Evolutionary conservation across 2,888 invertebrate genomes (phyloP), one percentile per base, ranked within the genome.

Genomic region (Bhutanitis thaidina): DNA sequence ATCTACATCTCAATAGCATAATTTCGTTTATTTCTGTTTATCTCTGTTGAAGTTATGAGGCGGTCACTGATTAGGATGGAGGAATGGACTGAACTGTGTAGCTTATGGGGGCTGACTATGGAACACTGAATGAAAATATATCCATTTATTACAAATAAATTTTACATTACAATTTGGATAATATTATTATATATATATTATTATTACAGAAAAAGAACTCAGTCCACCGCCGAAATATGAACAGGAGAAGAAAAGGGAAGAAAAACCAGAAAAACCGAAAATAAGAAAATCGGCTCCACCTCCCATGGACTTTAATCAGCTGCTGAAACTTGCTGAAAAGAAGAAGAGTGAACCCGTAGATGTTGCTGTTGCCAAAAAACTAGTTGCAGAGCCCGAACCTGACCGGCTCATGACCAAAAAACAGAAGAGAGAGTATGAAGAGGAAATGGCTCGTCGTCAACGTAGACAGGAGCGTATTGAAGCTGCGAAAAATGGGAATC

Each of bases 341-440:
- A 96, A 96, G 70, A 96, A 96, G 59, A 91, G 92, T 72, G 95
- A 96, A 70, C 96, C 96, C 0, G 74, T 96, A 1, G 90, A 93
- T 25, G 66, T 71, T 7, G n/a, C n/a, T n/a, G 72, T 55, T 5
- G 62, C 72, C 7, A 82, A 82, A 56, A 69, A 83, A 48, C 60
- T 52, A 7, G 57, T 63, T 0, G 74, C 93, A 52, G 90, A 91
- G 55, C 84, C 90, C 14, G 93, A 93, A 53, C 90, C 91, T 0
- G 95, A 95, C 59, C 90, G 95, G 37, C 88, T 93, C 9, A 92
- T 97, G 90, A 97, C 97, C 0, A 95, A 95, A 61, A 94, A 93
- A 60, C 96, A 97, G 68, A 95, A 92, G 67, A 89, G 90, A 38
- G 95, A 96, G 68, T 91, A 92, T 64, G 93, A 94, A 64, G 93